Base-by-base conservation (phyloP, 2,113 vertebrate genomes). In the Rhinogobius similis region DNA sequence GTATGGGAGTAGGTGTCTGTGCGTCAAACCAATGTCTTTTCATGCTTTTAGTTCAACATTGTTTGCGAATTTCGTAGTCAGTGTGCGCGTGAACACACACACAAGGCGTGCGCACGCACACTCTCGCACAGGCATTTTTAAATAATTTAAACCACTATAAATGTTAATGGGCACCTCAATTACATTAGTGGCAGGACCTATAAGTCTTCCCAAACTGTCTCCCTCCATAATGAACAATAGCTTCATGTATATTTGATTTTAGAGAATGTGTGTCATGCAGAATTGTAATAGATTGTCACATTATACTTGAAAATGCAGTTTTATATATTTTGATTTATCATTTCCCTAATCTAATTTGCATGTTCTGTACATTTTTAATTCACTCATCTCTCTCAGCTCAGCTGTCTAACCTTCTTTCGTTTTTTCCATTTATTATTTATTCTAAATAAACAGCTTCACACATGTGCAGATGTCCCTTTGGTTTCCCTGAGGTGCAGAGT, bases 391-490 rank as follows among this genome's bases (percentile, higher is more conserved):
- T 36, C 66, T 27, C 24, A 38, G 10, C 32, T n/a, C 53, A 58
- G 68, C 77, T 76, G 77, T 29, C 56, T 27, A 27, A 29, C 63
- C 46, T 39, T 65, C 71, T 67, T 56, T 65, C 62, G 72, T 81
- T 68, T 83, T 68, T 79, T 87, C 85, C 81, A 83, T 90, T 78
- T 86, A 85, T 87, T 87, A 88, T 90, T 75, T 77, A 88, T 86
- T 79, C 68, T 84, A 86, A 87, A 88, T 82, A 90, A 91, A 91
- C 90, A 90, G 82, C 80, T 62, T 73, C 83, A 84, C 46, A 20
- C 46, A 48, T 11, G 87, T 78, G 82, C 46, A 53, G 66, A 50
- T 55, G 79, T 82, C 81, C 81, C 72, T 56, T 64, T 4, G 6
- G 58, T 62, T 67, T 32, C n/a, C 67, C 62, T 50, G 10, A 41